Base-by-base conservation (phyloP, 2,113 vertebrate genomes). In the Scomber japonicus region DNA sequence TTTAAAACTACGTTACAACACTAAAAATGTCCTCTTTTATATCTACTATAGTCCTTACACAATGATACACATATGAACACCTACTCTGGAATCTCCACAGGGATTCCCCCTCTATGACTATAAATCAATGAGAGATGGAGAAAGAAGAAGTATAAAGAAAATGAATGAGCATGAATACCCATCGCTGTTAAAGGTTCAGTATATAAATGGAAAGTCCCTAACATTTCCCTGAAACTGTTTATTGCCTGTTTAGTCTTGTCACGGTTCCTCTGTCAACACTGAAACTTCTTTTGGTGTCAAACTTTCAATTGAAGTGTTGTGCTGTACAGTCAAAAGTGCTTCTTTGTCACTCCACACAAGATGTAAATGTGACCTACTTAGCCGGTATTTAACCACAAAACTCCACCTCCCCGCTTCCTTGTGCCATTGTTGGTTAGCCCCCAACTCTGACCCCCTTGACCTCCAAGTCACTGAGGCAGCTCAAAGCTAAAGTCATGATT, bases 401-500 rank as follows among this genome's bases (percentile, higher is more conserved):
- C 46, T 40, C 56, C 83, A 72, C 66, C 65, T 65, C 61, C 75
- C 8, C 13, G 10, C 82, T 80, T 83, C 75, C 59, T 69, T 69
- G 12, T 27, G 2, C 57, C 30, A 51, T 65, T 84, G 68, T 83
- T 82, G 49, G 49, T 79, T 76, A 31, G 15, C 56, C 69, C 53
- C 65, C 16, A 73, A 21, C 77, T 73, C 69, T 84, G 71, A 90
- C 90, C 84, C 70, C 79, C 56, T 71, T 77, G 66, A 91, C 84
- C 87, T 75, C n/a, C 1, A 24, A 17, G 54, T 64, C 71, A 62
- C 59, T 14, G 27, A 55, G 50, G 71, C 85, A 57, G 66, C 87
- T 91, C 83, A 92, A 80, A 91, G 88, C 90, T 71, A 84, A 88
- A 90, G 84, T 85, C 84, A 84, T 85, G 88, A 92, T 94, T 92